phyloP scores from a whole-genome alignment of 1,140 invertebrate genomes.

The Diuraphis noxia region DNA sequence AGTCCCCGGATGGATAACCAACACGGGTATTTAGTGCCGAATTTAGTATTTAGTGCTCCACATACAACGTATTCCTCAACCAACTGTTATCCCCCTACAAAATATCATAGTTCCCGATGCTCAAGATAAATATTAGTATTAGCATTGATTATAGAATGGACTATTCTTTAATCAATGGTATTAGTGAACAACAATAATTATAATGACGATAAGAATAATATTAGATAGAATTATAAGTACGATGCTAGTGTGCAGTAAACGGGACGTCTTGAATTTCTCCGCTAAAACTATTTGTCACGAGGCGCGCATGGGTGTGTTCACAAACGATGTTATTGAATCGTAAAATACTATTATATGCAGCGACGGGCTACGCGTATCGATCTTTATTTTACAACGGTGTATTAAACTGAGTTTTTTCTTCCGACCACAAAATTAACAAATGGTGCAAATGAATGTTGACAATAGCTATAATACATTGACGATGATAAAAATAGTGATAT shows the following conservation, averaged over 20 bases:
- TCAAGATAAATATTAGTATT: too few species aligned
- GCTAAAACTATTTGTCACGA: background rate
- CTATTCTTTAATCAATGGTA: too few species aligned
- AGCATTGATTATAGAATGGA: too few species aligned
- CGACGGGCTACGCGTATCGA: background rate
- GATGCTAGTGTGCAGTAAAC: background rate
- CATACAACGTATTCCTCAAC: too few species aligned
- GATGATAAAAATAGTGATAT: background rate
- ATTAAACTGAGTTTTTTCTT: background rate
- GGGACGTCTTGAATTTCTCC: background rate
- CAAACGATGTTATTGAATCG: background rate
- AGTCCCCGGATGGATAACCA: too few species aligned
- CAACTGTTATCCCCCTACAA: too few species aligned
- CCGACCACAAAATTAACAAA: background rate
- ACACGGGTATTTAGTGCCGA: too few species aligned
- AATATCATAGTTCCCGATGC: too few species aligned
- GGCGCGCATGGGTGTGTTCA: background rate
- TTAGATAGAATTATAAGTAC: too few species aligned
- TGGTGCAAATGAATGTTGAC: background rate
- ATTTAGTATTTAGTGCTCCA: too few species aligned
- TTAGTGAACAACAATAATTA: too few species aligned
- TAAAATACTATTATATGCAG: background rate
- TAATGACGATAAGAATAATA: background rate
- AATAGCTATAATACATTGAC: background rate
- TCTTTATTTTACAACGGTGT: background rate